A percentile compares a stretch with the other conserved stretches of the same genome.
Evolutionary conservation across 1,140 invertebrate genomes (phyloP).

Genomic region (Zaprionus capensis): DNA sequence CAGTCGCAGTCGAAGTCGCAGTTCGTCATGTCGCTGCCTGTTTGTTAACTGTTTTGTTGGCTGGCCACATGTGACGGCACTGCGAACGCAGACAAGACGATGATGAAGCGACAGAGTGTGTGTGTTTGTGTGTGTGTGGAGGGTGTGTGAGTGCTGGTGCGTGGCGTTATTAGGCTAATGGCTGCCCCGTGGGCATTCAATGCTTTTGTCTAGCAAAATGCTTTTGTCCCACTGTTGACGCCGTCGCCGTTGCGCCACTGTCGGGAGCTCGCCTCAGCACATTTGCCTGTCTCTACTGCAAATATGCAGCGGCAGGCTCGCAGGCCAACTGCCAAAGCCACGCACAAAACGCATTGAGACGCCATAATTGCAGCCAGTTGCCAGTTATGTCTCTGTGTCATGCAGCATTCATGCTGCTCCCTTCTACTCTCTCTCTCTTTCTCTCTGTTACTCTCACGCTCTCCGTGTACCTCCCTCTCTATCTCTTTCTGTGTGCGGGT

Average conservation of each 20-base stretch:
- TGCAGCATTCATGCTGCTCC: conserved; percentile 26
- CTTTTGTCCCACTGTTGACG: conserved; percentile 55
- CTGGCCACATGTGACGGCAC: conserved; percentile 58
- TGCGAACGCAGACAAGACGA: conserved; percentile 23
- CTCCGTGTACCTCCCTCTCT: conserved; percentile 3
- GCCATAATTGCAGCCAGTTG: conserved; percentile 78
- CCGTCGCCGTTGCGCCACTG: conserved; percentile 12
- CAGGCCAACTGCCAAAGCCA: conserved; percentile 75
- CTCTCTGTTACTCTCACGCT: neutral
- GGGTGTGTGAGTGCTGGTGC: conserved; percentile 40
- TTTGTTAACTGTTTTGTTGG: conserved; percentile 45
- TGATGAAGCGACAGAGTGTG: conserved; percentile 14
- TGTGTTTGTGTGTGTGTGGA: conserved; percentile 7
- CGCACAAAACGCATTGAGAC: conserved; percentile 80
- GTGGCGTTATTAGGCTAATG: conserved; percentile 80
- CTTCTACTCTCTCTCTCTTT: neutral
- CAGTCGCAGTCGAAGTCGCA: neutral
- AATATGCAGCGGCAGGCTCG: conserved; percentile 65
- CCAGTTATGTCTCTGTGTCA: conserved; percentile 40
- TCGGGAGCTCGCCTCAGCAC: neutral
- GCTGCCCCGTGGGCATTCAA: conserved; percentile 76
- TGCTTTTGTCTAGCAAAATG: conserved; percentile 77
- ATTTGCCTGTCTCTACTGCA: conserved; percentile 34
- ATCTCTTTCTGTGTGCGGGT: conserved; percentile 39
- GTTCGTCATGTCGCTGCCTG: conserved; percentile 56